A percentile compares a stretch with the other conserved stretches of the same genome.
phyloP scores from a whole-genome alignment of 2,113 vertebrate genomes.

The Phaetusa simplex region DNA sequence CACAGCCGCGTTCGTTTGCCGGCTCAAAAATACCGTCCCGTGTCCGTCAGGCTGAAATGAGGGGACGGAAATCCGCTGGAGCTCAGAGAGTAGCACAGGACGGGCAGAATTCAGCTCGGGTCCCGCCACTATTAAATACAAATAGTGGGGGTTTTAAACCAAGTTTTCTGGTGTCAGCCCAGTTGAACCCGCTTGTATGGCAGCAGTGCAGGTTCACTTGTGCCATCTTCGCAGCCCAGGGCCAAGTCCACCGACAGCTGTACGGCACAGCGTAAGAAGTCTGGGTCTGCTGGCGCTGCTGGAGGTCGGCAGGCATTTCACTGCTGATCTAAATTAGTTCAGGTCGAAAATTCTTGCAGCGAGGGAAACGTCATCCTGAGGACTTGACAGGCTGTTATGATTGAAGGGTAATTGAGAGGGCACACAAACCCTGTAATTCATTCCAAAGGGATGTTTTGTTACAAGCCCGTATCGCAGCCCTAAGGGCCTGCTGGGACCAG shows the following conservation, averaged over 20 bases:
- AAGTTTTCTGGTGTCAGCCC: rapidly evolving
- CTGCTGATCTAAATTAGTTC: neutral
- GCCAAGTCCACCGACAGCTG: neutral
- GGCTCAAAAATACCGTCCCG: rapidly evolving
- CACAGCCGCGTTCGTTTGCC: neutral
- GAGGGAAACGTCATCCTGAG: neutral
- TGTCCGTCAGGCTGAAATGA: rapidly evolving
- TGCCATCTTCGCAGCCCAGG: neutral
- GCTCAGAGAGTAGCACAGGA: neutral
- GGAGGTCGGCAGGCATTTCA: neutral
- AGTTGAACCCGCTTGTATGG: rapidly evolving
- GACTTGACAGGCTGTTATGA: neutral
- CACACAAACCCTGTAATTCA: no score
- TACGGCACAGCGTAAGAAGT: rapidly evolving
- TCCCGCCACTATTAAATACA: rapidly evolving
- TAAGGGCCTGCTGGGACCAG: no score
- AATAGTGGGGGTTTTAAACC: rapidly evolving
- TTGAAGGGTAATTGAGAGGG: neutral
- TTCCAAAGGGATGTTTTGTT: neutral
- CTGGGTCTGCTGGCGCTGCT: neutral
- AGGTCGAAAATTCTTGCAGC: neutral
- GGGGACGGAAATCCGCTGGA: neutral
- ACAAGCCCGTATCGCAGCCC: rapidly evolving
- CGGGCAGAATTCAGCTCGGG: no score
- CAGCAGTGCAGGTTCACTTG: rapidly evolving